Conservation (phyloP, 2,888 invertebrate species). For the Heliconius charithonia region DNA sequence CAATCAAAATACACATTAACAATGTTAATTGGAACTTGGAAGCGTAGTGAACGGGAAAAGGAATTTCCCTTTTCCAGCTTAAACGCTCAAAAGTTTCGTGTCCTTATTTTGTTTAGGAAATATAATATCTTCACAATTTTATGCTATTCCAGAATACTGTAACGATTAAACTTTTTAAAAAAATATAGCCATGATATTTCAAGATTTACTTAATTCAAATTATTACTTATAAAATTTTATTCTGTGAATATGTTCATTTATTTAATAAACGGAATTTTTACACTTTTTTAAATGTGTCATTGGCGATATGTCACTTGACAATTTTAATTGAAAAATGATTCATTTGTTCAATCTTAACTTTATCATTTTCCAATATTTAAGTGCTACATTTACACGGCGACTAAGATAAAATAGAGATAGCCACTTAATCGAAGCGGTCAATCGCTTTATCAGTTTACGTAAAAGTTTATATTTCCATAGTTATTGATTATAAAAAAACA, state of each 20-base stretch:
- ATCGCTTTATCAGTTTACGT: conserved; percentile 10
- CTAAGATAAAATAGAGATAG: conserved; percentile 21
- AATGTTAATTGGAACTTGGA: too few species aligned
- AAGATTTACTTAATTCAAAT: background rate
- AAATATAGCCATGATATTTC: background rate
- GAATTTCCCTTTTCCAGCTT: too few species aligned
- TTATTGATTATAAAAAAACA: background rate
- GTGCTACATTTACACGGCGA: background rate
- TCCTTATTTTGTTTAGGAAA: background rate
- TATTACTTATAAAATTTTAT: background rate
- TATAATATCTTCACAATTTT: background rate
- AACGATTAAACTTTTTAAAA: background rate
- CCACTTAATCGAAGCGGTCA: conserved; percentile 9
- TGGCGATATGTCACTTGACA: conserved; percentile 13
- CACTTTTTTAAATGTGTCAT: conserved; percentile 21
- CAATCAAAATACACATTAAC: too few species aligned
- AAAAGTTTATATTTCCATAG: background rate
- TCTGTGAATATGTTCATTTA: background rate
- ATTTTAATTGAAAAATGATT: conserved; percentile 15
- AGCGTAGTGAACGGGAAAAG: too few species aligned
- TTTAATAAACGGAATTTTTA: background rate
- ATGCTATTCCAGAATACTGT: background rate
- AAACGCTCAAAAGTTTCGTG: too few species aligned
- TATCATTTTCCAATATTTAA: conserved; percentile 7
- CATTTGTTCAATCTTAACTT: background rate